Base-by-base conservation (phyloP, 2,797 vertebrate species). In the Strix occidentalis region DNA sequence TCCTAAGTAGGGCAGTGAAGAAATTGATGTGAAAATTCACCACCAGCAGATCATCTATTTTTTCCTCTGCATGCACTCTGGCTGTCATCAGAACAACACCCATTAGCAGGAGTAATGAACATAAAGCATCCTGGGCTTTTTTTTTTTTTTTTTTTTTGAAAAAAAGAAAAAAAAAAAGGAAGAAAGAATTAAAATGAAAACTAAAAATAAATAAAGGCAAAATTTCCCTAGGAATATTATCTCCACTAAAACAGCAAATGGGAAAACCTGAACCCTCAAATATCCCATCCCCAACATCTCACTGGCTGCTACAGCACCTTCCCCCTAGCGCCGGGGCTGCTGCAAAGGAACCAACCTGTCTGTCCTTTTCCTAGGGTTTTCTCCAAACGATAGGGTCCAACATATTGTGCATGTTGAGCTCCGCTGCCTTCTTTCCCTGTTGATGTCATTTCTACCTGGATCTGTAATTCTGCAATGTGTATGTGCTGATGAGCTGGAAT, bases 361-460 rank as follows among this genome's bases (percentile, higher is more conserved):
- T 99, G 99, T 98, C 99, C 99, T 98, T 99, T 99, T 96, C 99
- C 99, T 90, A 99, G 98, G 97, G 99, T 99, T 98, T 99, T 99
- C 98, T 99, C 99, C 98, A 99, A 98, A 95, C 99, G 99, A 96
- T 99, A 99, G 95, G 99, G 99, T 99, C 99, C 99, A 98, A 99
- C 99, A 98, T 99, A 99, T 98, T 99, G 99, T 98, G 99, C 99
- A 97, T 99, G 99, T 96, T 99, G 99, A 98, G 99, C 99, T 97
- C 98, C 99, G 98, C 98, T 99, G 99, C 99, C 99, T 98, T 99
- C 99, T 98, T 99, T 99, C 95, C 98, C 99, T 98, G 99, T 99
- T 97, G 99, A 99, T 98, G 99, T 99, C 99, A 99, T 99, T 98
- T 98, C 98, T 98, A 97, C 97, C 97, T 95, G 96, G 97, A 92